Conservation (phyloP, 2,797 vertebrate genomes). For the Pantherophis vulpinus region DNA sequence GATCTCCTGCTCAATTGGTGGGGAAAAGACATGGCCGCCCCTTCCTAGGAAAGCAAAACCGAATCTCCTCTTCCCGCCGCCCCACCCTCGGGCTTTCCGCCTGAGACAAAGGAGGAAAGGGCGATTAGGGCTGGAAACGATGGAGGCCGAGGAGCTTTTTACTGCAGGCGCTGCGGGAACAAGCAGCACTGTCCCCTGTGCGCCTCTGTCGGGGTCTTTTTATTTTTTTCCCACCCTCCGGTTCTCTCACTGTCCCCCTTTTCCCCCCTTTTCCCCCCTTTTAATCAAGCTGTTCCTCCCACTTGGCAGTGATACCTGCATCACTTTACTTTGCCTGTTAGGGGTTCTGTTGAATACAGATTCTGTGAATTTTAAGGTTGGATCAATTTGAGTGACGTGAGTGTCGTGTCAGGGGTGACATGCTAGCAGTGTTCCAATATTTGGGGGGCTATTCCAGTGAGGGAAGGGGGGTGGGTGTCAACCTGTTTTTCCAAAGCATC, state of each 20-base stretch:
- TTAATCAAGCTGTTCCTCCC: not conserved
- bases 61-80: not conserved
- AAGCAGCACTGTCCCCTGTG: not conserved
- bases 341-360: not conserved
- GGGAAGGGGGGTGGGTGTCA: no score
- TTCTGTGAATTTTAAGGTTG: not conserved
- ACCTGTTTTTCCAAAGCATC: no score
- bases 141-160: not conserved
- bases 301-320: not conserved
- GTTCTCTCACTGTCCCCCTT: not conserved
- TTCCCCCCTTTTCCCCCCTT: no score
- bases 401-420: not conserved
- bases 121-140: not conserved
- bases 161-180: not conserved
- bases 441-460: not conserved
- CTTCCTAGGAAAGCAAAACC: conserved; percentile 26
- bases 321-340: not conserved
- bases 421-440: not conserved
- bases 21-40: conserved; percentile 18
- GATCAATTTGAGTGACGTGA: no score
- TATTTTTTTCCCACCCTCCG: not conserved
- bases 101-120: conserved; percentile 43
- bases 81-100: not conserved
- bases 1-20: not conserved
- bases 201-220: not conserved